Percentiles rank a stretch among this genome's conserved stretches.
These are phyloP conservation scores for Tenrec ecaudatus DNA, from an alignment of 2,113 vertebrate species.

Conservation along the genomic window DNA sequence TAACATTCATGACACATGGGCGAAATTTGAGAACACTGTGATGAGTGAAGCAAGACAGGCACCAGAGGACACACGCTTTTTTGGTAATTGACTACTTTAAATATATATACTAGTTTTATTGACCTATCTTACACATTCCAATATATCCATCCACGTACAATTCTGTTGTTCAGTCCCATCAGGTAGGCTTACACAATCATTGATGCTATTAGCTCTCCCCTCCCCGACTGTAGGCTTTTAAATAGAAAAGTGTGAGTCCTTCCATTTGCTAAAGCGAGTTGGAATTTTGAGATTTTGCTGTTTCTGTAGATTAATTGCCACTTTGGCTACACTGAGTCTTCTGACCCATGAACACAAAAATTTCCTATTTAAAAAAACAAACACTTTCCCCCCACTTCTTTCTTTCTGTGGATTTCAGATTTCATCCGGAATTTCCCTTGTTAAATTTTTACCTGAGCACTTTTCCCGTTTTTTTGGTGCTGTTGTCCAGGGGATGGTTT, in stretches of 20 bases:
- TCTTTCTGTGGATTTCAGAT: neutral
- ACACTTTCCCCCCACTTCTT: neutral
- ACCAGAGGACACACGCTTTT: too few relatives aligned
- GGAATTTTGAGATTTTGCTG: neutral
- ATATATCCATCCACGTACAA: too few relatives aligned
- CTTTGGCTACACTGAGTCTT: conserved; percentile 1
- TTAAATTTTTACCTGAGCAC: conserved; percentile 2
- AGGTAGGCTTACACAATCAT: too few relatives aligned
- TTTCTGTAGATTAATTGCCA: neutral
- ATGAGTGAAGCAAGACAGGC: too few relatives aligned
- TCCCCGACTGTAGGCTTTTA: neutral
- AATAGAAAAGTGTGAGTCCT: neutral
- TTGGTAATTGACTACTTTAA: too few relatives aligned
- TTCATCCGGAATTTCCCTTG: neutral
- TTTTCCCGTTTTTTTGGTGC: conserved; percentile 4
- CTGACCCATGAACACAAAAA: neutral
- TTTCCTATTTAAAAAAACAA: too few relatives aligned
- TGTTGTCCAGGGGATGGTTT: conserved; percentile 11
- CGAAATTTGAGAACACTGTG: too few relatives aligned
- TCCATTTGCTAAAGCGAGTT: neutral
- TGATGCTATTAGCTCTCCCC: too few relatives aligned
- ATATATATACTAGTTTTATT: too few relatives aligned
- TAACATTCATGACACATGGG: too few relatives aligned
- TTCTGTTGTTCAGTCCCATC: too few relatives aligned
- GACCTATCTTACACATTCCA: too few relatives aligned